Evolutionary conservation across 2,888 invertebrate genomes (phyloP), one percentile per base, ranked within the genome.

Genomic region (Hartigia nigra): DNA sequence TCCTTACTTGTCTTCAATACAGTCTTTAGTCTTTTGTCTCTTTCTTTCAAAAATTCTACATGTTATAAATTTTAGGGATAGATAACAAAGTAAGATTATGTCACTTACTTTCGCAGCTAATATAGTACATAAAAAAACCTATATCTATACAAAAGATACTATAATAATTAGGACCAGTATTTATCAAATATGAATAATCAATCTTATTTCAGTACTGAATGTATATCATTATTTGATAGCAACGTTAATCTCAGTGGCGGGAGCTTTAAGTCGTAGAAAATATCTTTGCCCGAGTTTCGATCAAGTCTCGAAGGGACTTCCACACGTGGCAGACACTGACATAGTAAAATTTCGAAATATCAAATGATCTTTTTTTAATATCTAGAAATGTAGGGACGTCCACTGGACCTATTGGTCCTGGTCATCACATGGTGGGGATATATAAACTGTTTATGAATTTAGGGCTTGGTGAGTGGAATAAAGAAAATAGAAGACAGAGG

Each of bases 401-500:
- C 55, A 23, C 23, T 55, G 5, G 55, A 55, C 23, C 1, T 9
- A 55, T 23, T 55, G 23, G 23, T 55, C 55, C 55, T 55, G 5
- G 55, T 23, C 23, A 2, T 23, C 55, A 23, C 55, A 23, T 55
- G 55, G 55, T 55, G 55, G 55, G 55, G 55, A 55, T 55, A 55
- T 23, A 23, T 23, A 55, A 55, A 55, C 12, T 31, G 72, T 31
- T 72, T 31, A 72, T 32, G 32, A 72, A 32, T 72, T 72, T 32
- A 32, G 72, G 70, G 70, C 70, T 31, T 72, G 32, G n/a, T 3
- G 72, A 32, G 31, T 5, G 72, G 72, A 9, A 31, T 72, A 72
- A 31, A 72, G 31, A 72, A 55, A 72, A 72, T 32, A 72, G 72
- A 31, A 31, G 31, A 32, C 55, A 72, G 72, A 72, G 72, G 72